Conservation (phyloP, 1,140 invertebrate species). For the Matsumurasca onukii region DNA sequence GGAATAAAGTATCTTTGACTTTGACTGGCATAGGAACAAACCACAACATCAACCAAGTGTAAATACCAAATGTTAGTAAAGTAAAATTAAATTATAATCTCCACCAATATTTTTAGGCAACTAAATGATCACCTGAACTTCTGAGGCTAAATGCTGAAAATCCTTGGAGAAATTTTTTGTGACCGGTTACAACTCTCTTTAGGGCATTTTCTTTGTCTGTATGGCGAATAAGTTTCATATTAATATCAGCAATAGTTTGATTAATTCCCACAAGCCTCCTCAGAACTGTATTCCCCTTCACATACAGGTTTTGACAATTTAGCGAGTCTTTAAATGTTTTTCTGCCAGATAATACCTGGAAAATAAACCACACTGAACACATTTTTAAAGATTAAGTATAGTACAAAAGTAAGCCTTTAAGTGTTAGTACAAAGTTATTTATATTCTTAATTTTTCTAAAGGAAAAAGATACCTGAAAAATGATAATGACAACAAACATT, state of each 20-base stretch:
- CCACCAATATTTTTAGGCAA: neutral
- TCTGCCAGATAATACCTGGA: neutral
- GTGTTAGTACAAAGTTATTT: neutral
- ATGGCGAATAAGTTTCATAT: neutral
- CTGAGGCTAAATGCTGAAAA: neutral
- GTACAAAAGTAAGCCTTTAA: neutral
- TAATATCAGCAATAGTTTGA: neutral
- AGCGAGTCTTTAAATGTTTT: neutral
- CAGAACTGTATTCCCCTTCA: neutral
- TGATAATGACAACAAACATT: neutral
- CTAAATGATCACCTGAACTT: neutral
- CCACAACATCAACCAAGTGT: neutral
- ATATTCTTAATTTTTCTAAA: neutral
- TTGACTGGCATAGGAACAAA: neutral
- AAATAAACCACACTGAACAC: neutral
- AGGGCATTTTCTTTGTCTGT: neutral
- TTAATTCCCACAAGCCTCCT: neutral
- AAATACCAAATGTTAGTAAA: neutral
- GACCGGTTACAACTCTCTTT: neutral
- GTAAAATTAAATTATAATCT: neutral
- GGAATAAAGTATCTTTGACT: too few relatives aligned
- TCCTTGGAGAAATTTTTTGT: conserved; percentile 3
- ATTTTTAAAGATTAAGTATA: neutral
- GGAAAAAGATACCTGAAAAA: neutral
- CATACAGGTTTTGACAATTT: neutral